Conservation (phyloP, 2,888 invertebrate genomes). For the Timandra comae region DNA sequence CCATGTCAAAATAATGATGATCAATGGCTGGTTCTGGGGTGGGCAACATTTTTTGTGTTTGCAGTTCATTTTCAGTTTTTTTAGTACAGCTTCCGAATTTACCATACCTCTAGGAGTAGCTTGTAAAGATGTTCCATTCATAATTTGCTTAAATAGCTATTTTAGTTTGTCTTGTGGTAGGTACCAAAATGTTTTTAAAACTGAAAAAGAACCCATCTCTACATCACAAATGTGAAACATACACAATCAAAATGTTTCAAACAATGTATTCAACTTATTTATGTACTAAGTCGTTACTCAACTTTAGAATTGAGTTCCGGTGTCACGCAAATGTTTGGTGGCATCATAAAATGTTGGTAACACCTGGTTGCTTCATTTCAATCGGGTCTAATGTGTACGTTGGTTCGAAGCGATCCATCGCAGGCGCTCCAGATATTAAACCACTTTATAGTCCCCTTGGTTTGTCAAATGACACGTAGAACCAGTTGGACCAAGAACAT, state of each 20-base stretch:
- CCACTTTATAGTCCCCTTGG: background rate
- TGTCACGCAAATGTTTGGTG: conserved; percentile 9
- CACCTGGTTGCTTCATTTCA: conserved; percentile 30
- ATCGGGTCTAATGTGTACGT: conserved; percentile 38
- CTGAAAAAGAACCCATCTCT: too few relatives aligned
- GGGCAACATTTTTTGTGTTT: conserved; percentile 18
- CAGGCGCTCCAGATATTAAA: background rate
- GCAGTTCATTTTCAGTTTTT: background rate
- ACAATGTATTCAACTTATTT: too few relatives aligned
- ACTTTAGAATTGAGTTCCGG: conserved; percentile 1
- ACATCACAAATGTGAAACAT: too few relatives aligned
- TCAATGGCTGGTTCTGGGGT: conserved; percentile 44
- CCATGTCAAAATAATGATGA: conserved; percentile 66
- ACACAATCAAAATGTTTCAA: too few relatives aligned
- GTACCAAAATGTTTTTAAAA: too few relatives aligned
- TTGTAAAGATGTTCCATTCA: too few relatives aligned
- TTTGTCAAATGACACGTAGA: background rate
- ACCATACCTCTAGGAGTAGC: too few relatives aligned
- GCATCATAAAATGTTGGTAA: conserved; percentile 36
- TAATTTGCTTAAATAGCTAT: too few relatives aligned
- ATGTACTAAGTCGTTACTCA: background rate
- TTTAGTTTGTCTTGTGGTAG: too few relatives aligned
- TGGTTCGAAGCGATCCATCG: conserved; percentile 3
- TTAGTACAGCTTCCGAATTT: too few relatives aligned
- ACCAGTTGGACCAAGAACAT: too few relatives aligned